Base-by-base conservation (phyloP, 2,797 vertebrate species). In the Zenarchopterus dispar region DNA sequence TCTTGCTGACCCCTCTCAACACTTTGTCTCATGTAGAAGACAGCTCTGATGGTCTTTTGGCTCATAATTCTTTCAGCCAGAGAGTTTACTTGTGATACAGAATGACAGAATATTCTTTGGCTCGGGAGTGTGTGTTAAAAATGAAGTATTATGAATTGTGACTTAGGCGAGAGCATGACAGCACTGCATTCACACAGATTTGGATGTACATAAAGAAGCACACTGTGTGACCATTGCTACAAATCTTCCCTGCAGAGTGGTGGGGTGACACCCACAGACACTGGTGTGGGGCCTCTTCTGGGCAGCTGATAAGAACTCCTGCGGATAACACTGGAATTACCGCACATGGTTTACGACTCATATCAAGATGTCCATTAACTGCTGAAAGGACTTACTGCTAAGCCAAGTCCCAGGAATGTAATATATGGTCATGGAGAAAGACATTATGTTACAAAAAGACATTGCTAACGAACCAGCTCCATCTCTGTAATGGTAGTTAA, bases 261-360 rank as follows among this genome's bases (percentile, higher is more conserved):
- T 31, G 62, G 73, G 64, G 64, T 83, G 77, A 84, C 76, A 85
- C 62, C 65, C 80, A 73, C 73, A 84, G 73, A 88, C 77, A 82
- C 59, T 62, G 66, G 75, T 76, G 79, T 73, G 66, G 73, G 78
- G 75, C 71, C 75, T 79, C 68, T 48, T 72, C 70, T 82, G 78
- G 75, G 69, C 45, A 55, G 62, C 80, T 84, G 85, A 88, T 90
- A 90, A 88, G 84, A 84, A 75, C 58, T 73, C 74, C 70, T 45
- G 70, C 73, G 78, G 77, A 70, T 75, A 67, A 53, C 62, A 46
- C 50, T 78, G 60, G 70, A 77, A 63, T 80, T 79, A 78, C 61
- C 47, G 68, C 68, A 47, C 48, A 77, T 74, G 59, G 56, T 84
- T 77, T 84, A 79, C 79, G 78, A 78, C 56, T 77, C 58, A 67